Evolutionary conservation across 1,140 invertebrate species (phyloP), one percentile per base, ranked within the genome.

Genomic region (Onthophagus taurus): DNA sequence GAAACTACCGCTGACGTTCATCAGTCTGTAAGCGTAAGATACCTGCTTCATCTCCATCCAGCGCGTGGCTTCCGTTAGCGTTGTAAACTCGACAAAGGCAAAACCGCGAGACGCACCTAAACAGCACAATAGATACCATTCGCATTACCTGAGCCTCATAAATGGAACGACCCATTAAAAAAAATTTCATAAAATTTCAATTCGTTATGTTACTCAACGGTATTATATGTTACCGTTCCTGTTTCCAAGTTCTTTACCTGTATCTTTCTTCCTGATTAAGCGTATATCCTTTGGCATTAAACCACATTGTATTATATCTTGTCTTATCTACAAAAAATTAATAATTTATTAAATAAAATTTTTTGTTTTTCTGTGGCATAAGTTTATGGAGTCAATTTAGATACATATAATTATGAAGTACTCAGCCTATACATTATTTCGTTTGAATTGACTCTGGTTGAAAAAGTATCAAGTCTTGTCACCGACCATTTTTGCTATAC

Each of bases 21-120:
- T 38, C 52, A 53, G 53, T 59, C 47, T 53, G 50, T 57, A 61
- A 58, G 50, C 51, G n/a, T 64, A 64, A 61, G 70, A 67, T 84
- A 91, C 89, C 83, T 93, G 83, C 78, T 87, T 91, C 69, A 81
- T 76, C 67, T 92, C 88, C 83, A 95, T 94, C 86, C 89, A 92
- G 58, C 78, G 77, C 66, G 79, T 78, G 55, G 91, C 88, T 74
- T 92, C 89, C 67, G 81, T 78, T 62, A 88, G 75, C 66, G 81
- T 81, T 69, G 80, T 76, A 83, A 96, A 96, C 76, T 95, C 91
- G 70, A 95, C 85, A 79, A 94, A 95, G 69, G 89, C 90, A 77
- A 94, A 90, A 70, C 85, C 86, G 68, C 86, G 78, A 66, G 84
- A 86, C 67, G 80, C 74, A 77, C 85, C 85, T 84, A 80, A 74